Conservation (phyloP, 2,113 vertebrate genomes). For the Mastomys natalensis region DNA sequence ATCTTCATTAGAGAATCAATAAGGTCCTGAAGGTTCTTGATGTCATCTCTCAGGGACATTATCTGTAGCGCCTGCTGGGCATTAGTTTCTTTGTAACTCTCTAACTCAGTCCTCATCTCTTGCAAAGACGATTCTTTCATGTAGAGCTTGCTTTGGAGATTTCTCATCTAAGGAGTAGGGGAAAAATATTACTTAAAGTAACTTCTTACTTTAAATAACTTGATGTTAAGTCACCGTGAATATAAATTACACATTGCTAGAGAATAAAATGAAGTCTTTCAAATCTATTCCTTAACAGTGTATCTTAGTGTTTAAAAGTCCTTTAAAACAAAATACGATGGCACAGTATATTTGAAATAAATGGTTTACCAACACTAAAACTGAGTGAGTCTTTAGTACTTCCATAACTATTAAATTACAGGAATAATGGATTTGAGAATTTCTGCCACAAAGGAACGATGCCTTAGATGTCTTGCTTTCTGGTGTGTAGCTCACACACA, state of each 20-base stretch:
- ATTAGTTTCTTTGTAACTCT: conserved; percentile 78
- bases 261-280: conserved; percentile 42
- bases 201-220: conserved; percentile 21
- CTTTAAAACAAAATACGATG: neutral
- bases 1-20: conserved; percentile 66
- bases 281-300: neutral
- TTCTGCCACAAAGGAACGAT: neutral
- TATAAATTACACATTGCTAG: conserved; percentile 26
- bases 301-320: conserved; percentile 8
- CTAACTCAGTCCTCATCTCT: conserved; percentile 74
- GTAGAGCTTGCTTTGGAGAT: conserved; percentile 79
- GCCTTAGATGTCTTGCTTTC: neutral
- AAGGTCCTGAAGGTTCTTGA: conserved; percentile 76
- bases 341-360: neutral
- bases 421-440: neutral
- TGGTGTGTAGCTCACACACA: neutral
- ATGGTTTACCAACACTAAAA: neutral
- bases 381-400: neutral
- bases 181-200: conserved; percentile 30
- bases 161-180: conserved; percentile 74
- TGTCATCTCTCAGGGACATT: conserved; percentile 73
- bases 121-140: conserved; percentile 75
- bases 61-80: conserved; percentile 72
- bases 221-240: neutral
- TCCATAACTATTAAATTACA: neutral